Conservation (phyloP, 2,797 vertebrate genomes). For the Megaceryle alcyon region DNA sequence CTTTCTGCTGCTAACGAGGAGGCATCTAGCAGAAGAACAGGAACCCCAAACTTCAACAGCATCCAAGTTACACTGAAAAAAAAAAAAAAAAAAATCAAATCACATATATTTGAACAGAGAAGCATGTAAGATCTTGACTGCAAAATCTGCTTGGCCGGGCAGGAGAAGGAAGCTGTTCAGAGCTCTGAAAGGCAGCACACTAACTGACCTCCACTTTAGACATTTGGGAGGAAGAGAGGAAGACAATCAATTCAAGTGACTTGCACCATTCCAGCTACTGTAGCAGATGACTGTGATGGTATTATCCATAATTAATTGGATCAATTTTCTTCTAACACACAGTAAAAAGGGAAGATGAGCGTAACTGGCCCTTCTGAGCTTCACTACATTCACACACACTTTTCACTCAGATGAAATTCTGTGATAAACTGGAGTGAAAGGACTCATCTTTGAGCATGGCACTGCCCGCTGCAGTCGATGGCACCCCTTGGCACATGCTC, state of each 20-base stretch:
- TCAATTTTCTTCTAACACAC: neutral
- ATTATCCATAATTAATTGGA: neutral
- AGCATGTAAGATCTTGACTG: neutral
- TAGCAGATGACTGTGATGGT: neutral
- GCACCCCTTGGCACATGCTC: neutral
- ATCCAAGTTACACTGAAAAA: neutral
- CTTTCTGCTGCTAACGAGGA: neutral
- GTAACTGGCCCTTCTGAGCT: neutral
- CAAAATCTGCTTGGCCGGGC: neutral
- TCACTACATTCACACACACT: accelerated
- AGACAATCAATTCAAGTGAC: neutral
- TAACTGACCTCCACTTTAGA: neutral
- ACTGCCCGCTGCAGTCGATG: accelerated
- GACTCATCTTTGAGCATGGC: accelerated
- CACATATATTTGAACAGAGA: neutral
- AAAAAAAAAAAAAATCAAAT: neutral
- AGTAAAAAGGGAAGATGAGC: neutral
- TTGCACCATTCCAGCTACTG: neutral
- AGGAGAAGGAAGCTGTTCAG: neutral
- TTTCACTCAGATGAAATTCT: neutral
- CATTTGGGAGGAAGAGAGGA: neutral
- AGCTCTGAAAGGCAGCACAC: neutral
- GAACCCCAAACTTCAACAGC: neutral
- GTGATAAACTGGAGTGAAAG: neutral
- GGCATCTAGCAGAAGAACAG: neutral